These are phyloP conservation scores for Henicopernis longicauda DNA, from an alignment of 2,113 vertebrate genomes.

Conservation along the genomic window DNA sequence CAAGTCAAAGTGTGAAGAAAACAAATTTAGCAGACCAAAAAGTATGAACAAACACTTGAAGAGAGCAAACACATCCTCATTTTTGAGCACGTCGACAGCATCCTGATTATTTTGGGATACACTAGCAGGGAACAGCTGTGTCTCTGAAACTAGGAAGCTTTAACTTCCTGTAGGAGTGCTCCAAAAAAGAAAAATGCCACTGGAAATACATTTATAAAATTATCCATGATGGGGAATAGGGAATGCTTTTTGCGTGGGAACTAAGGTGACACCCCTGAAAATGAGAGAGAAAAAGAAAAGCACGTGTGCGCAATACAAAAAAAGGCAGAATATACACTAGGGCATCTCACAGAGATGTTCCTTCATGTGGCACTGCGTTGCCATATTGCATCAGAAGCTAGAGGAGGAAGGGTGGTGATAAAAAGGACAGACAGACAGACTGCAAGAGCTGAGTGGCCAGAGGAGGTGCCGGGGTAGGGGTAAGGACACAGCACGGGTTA, in stretches of 20 bases:
- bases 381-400: neutral
- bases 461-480: neutral
- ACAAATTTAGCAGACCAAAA: neutral
- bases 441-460: neutral
- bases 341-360: neutral
- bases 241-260: neutral
- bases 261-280: neutral
- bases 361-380: accelerated
- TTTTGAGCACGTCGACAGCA: neutral
- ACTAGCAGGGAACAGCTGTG: neutral
- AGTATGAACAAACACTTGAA: neutral
- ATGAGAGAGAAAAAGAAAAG: neutral
- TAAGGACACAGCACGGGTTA: neutral
- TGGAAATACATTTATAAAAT: neutral
- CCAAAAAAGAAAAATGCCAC: neutral
- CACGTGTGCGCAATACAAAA: accelerated
- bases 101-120: neutral
- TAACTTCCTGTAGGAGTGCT: neutral
- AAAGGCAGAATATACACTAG: neutral
- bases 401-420: neutral
- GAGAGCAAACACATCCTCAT: neutral
- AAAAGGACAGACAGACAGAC: neutral
- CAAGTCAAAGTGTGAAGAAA: neutral
- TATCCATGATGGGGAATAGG: neutral
- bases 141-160: neutral